These are phyloP conservation scores for Orthosia gracilis DNA, from an alignment of 2,888 invertebrate species.

Conservation along the genomic window DNA sequence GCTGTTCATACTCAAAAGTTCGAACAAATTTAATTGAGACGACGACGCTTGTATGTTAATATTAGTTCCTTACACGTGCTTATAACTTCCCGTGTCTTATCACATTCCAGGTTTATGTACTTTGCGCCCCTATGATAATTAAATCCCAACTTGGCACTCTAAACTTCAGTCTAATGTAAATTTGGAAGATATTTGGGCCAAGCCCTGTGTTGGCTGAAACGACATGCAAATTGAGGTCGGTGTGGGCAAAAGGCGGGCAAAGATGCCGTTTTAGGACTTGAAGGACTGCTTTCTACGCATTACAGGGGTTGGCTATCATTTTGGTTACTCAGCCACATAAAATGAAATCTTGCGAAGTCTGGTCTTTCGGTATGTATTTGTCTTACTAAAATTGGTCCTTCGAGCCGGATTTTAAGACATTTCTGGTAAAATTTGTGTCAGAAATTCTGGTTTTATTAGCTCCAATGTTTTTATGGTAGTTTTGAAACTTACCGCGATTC, in stretches of 20 bases:
- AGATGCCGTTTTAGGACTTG: conserved; percentile 39
- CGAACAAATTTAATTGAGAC: conserved; percentile 36
- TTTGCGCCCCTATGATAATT: conserved; percentile 48
- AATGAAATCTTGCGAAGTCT: conserved; percentile 28
- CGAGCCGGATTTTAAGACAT: conserved; percentile 17
- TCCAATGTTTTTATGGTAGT: conserved; percentile 34
- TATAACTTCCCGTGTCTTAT: conserved; percentile 29
- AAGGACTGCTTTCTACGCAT: conserved; percentile 29
- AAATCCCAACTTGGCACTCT: conserved; percentile 47
- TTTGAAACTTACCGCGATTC: conserved; percentile 7
- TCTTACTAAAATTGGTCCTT: conserved; percentile 30
- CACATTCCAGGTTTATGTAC: conserved; percentile 35
- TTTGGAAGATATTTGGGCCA: conserved; percentile 31
- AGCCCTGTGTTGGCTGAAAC: conserved; percentile 35
- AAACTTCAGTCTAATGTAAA: conserved; percentile 51
- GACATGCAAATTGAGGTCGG: conserved; percentile 56
- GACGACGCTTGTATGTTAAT: conserved; percentile 14
- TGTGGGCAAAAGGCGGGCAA: conserved; percentile 41
- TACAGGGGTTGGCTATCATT: conserved; percentile 34
- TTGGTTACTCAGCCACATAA: conserved; percentile 42
- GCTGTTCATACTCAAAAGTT: conserved; percentile 23
- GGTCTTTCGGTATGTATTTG: conserved; percentile 35
- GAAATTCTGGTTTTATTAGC: conserved; percentile 23
- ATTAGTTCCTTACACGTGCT: conserved; percentile 33
- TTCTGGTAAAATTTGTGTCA: conserved; percentile 34